Evolutionary conservation across 2,113 vertebrate species (phyloP), one percentile per base, ranked within the genome.

Genomic region (Corapipo altera): DNA sequence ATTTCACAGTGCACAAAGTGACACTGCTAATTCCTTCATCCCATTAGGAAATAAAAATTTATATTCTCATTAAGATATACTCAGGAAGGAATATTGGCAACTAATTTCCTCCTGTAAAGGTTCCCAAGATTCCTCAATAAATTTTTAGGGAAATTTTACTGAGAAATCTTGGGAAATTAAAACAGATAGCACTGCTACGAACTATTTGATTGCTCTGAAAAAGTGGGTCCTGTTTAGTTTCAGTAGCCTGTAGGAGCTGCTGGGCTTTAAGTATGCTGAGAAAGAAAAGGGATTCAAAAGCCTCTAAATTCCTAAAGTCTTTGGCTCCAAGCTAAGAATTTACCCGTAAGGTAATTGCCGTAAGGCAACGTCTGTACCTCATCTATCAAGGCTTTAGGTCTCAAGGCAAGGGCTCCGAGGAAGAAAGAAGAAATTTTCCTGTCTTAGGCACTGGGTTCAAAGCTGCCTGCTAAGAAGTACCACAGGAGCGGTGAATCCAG

Each of bases 401-500:
- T 80, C 3, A 3, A 86, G 54, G n/a, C 16, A 58, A 28, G 28
- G 7, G 15, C 39, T 59, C 44, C 54, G 22, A 58, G 58, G 75
- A 86, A 41, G 58, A 44, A 69, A 51, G 32, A 64, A 37, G 9
- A 57, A 57, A 44, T 4, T 18, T 11, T 70, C 20, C 51, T 24
- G 3, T 79, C n/a, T 67, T 32, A 33, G 84, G 37, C 27, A 37
- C 18, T 6, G 33, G 17, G n/a, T 37, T 58, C 51, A 71, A 65
- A 74, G 22, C 17, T 66, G 5, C 35, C 37, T 49, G 37, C 57
- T 57, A 26, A 48, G 62, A 67, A 24, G 23, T 0, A 0, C 20
- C 37, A 17, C 17, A 9, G 26, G 11, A 48, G 17, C 0, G 0
- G 16, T 44, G 66, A 71, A 19, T 54, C 39, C 43, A 30, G 61